A percentile compares a stretch with the other conserved stretches of the same genome.
These are phyloP conservation scores for Rutilus rutilus DNA, from an alignment of 2,113 vertebrate species.

Conservation along the genomic window DNA sequence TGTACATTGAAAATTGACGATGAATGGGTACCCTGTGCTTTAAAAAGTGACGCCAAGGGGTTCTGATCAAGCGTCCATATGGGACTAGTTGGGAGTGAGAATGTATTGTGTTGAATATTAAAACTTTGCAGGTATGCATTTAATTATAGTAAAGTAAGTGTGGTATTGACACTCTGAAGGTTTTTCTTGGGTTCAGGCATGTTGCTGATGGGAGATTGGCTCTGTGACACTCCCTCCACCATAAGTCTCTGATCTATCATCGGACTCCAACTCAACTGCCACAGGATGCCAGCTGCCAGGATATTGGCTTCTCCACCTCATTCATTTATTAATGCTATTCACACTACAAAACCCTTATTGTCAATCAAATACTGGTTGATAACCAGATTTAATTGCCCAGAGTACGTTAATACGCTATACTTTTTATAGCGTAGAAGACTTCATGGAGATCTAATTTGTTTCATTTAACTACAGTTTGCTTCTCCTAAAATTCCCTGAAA, in stretches of 20 bases:
- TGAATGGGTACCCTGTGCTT: too few species aligned
- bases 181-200: background rate
- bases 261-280: background rate
- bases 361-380: background rate
- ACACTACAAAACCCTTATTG: background rate
- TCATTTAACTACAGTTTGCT: background rate
- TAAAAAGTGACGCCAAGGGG: too few species aligned
- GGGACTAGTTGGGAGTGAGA: too few species aligned
- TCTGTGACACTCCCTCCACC: background rate
- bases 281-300: background rate
- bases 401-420: background rate
- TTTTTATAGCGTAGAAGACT: background rate
- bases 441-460: background rate
- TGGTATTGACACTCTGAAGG: background rate
- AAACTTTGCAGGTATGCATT: background rate
- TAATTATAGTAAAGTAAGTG: background rate
- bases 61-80: too few species aligned
- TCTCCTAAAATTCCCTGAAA: background rate
- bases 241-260: background rate
- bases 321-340: background rate
- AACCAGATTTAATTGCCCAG: background rate
- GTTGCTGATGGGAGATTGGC: conserved; percentile 11
- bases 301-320: conserved; percentile 24
- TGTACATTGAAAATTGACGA: too few species aligned
- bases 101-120: background rate